Conservation (phyloP, 2,888 invertebrate genomes). For the Epirrhoe tristata region DNA sequence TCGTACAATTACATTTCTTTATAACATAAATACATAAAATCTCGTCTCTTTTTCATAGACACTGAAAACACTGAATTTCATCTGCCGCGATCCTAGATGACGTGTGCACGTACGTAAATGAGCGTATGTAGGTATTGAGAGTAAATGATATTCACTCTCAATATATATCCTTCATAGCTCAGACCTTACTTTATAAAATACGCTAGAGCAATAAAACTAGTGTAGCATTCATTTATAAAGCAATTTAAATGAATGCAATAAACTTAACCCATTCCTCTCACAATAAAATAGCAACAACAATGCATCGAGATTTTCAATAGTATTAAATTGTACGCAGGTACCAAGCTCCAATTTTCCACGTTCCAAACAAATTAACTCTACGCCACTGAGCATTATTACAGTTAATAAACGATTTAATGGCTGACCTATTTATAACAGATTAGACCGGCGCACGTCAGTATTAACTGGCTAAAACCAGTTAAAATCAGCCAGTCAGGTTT, state of each 20-base stretch:
- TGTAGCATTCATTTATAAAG: slow-evolving; percentile 6
- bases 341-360: slow-evolving; percentile 58
- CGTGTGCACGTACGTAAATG: too few relatives aligned
- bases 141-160: too few relatives aligned
- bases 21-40: too few relatives aligned
- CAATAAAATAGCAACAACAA: slow-evolving; percentile 36
- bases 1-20: too few relatives aligned
- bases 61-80: too few relatives aligned
- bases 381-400: slow-evolving; percentile 63
- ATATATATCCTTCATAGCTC: too few relatives aligned
- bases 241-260: slow-evolving; percentile 23
- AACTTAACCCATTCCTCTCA: slow-evolving; percentile 22
- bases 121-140: too few relatives aligned
- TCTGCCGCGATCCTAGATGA: too few relatives aligned
- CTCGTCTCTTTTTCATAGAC: too few relatives aligned
- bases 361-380: slow-evolving; percentile 63
- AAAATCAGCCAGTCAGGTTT: slow-evolving; percentile 37
- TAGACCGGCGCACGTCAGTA: slow-evolving; percentile 57
- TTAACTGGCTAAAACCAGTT: slow-evolving; percentile 42
- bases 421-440: slow-evolving; percentile 62
- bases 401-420: slow-evolving; percentile 64
- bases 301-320: slow-evolving; percentile 48
- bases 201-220: not conserved
- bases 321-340: slow-evolving; percentile 52
- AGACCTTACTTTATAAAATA: not conserved